Evolutionary conservation across 1,140 invertebrate species (phyloP).

Genomic region (Ctenoplectra terminalis): DNA sequence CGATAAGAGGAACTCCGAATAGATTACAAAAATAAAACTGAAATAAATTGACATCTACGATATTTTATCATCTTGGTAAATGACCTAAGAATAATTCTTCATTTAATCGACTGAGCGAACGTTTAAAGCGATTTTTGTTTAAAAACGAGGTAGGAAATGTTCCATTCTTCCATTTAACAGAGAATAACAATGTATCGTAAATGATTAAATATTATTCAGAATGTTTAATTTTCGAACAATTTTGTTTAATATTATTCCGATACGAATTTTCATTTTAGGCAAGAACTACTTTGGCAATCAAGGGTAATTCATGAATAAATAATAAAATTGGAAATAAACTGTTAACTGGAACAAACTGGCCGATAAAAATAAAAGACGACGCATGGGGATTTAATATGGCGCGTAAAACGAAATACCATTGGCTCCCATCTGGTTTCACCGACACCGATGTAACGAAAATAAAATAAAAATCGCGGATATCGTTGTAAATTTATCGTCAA

Average conservation of each 20-base stretch:
- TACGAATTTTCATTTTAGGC: no score
- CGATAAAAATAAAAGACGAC: no score
- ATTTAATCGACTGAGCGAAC: not conserved
- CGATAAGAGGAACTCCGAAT: no score
- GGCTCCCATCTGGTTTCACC: not conserved
- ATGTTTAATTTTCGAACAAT: not conserved
- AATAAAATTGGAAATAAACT: no score
- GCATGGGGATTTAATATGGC: not conserved
- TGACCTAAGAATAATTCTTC: not conserved
- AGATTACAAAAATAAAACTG: no score
- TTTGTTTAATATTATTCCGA: constrained; percentile 5
- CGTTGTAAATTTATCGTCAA: constrained; percentile 56
- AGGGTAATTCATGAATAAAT: no score
- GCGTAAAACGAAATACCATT: not conserved
- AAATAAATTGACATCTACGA: no score
- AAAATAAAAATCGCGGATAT: constrained; percentile 31
- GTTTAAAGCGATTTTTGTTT: no score
- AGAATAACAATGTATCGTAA: no score
- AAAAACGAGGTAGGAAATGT: no score
- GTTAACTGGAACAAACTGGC: not conserved
- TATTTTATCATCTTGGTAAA: not conserved
- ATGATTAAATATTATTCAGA: not conserved
- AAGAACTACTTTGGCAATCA: no score
- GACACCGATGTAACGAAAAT: constrained; percentile 21
- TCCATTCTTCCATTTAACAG: not conserved